These are phyloP conservation scores for Gymnobelideus leadbeateri DNA, from an alignment of 2,113 vertebrate species.

Conservation along the genomic window DNA sequence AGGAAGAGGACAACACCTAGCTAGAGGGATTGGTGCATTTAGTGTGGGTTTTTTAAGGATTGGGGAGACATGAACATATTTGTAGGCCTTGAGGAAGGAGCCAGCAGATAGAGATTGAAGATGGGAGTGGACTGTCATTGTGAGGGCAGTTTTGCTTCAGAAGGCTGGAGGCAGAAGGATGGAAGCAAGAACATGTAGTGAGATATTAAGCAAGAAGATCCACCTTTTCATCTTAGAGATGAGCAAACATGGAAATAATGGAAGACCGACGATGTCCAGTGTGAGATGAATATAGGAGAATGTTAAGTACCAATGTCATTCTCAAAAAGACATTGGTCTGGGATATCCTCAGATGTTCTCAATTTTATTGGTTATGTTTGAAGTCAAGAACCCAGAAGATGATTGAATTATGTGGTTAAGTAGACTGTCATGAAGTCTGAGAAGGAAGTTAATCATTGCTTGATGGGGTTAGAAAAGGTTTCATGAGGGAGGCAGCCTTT, in stretches of 20 bases:
- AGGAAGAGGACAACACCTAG: no score
- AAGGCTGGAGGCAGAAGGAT: not conserved
- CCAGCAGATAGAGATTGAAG: not conserved
- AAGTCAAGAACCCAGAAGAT: not conserved
- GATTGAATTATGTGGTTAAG: not conserved
- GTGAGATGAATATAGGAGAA: not conserved
- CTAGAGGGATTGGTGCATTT: not conserved
- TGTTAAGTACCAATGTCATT: no score
- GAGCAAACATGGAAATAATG: not conserved
- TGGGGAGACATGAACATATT: not conserved
- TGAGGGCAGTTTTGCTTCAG: not conserved
- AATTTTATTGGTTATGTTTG: not conserved
- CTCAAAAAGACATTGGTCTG: no score
- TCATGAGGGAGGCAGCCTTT: constrained; percentile 18
- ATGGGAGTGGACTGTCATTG: not conserved
- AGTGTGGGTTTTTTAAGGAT: not conserved
- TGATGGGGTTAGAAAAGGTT: constrained; percentile 32
- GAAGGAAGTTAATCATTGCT: not conserved
- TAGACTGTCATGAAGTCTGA: not conserved
- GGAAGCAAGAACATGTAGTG: not conserved
- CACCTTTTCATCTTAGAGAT: not conserved
- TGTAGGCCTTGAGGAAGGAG: not conserved
- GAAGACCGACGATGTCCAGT: not conserved
- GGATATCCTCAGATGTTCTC: not conserved
- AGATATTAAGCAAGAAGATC: not conserved